phyloP scores from a whole-genome alignment of 2,113 vertebrate species.

The Macroglossus sobrinus region DNA sequence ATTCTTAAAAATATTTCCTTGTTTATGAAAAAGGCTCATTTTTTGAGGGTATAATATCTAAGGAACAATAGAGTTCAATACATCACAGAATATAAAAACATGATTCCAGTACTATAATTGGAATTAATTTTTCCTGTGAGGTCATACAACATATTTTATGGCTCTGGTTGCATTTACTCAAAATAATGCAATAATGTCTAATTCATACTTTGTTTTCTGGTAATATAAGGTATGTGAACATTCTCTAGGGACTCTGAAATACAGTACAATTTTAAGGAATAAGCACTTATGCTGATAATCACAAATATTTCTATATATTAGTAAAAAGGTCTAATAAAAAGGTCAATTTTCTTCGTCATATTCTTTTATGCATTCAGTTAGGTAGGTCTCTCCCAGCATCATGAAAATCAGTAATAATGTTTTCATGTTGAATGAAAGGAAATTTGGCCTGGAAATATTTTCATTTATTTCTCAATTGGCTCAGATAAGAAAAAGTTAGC shows the following conservation, averaged over 20 bases:
- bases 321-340: neutral
- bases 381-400: neutral
- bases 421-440: conserved; percentile 9
- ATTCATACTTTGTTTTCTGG: neutral
- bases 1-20: neutral
- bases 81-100: neutral
- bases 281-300: neutral
- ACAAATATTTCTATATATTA: neutral
- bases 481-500: neutral
- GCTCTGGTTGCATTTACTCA: neutral
- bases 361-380: neutral
- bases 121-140: neutral
- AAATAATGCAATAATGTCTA: neutral
- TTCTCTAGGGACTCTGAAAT: neutral
- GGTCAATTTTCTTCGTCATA: neutral
- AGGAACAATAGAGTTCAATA: neutral
- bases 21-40: neutral
- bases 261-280: neutral
- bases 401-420: neutral
- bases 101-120: neutral
- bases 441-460: neutral
- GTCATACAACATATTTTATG: neutral
- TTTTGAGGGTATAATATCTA: neutral
- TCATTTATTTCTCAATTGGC: neutral
- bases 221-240: neutral